Evolutionary conservation across 1,140 invertebrate genomes (phyloP).

Genomic region (Onthophagus taurus): DNA sequence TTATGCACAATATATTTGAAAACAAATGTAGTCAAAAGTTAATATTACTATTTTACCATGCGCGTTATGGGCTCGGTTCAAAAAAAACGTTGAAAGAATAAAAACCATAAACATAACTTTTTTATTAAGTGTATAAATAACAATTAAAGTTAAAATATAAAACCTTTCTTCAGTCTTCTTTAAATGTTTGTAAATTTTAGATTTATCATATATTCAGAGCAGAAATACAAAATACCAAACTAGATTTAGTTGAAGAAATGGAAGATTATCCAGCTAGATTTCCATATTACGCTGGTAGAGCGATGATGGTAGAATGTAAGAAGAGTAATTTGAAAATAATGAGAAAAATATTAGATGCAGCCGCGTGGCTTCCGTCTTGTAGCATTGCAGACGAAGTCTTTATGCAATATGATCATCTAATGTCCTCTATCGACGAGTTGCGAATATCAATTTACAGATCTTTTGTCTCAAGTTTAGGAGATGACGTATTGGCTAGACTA

Average conservation of each 20-base stretch:
- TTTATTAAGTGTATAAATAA: too few relatives aligned
- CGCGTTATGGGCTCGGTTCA: too few relatives aligned
- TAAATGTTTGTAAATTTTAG: constrained; percentile 42
- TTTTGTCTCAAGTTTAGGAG: constrained; percentile 50
- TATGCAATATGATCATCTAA: constrained; percentile 54
- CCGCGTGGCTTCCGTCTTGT: constrained; percentile 61
- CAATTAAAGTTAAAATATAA: too few relatives aligned
- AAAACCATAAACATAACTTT: too few relatives aligned
- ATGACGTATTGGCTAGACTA: constrained; percentile 50
- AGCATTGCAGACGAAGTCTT: constrained; percentile 60
- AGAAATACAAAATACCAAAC: constrained; percentile 66
- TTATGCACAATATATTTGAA: too few relatives aligned
- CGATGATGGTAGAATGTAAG: constrained; percentile 51
- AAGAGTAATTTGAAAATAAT: constrained; percentile 40
- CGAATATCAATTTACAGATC: constrained; percentile 52
- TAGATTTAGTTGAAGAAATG: constrained; percentile 54
- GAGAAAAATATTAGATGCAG: constrained; percentile 43
- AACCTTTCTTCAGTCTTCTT: too few relatives aligned
- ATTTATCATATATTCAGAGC: constrained; percentile 67
- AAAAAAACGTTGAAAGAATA: too few relatives aligned
- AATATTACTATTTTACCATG: too few relatives aligned
- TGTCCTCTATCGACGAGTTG: constrained; percentile 54
- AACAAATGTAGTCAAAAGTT: too few relatives aligned
- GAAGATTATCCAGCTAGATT: constrained; percentile 51
- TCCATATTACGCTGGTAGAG: constrained; percentile 61